Evolutionary conservation across 2,888 invertebrate genomes (phyloP).

Genomic region (Ophion slaviceki): DNA sequence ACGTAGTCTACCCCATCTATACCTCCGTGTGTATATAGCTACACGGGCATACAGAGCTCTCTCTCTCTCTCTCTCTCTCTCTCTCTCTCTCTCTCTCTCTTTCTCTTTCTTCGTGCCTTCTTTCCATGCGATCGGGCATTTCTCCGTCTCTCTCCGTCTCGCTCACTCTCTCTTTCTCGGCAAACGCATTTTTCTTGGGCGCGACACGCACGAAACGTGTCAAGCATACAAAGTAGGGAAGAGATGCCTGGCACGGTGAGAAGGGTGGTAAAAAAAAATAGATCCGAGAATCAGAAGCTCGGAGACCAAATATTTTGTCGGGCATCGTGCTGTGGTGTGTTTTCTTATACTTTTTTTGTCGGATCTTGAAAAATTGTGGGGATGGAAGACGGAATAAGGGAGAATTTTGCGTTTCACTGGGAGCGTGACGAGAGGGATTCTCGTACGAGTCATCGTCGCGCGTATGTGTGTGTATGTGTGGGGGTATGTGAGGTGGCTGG

Average conservation of each 20-base stretch:
- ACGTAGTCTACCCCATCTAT: neutral
- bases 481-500: no score
- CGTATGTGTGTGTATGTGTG: neutral
- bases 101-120: neutral
- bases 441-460: slow-evolving; percentile 56
- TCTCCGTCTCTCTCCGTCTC: neutral
- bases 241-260: neutral
- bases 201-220: slow-evolving; percentile 24
- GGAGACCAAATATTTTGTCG: slow-evolving; percentile 22
- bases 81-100: no score
- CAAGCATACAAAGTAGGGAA: slow-evolving; percentile 27
- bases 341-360: neutral
- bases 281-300: slow-evolving; percentile 12
- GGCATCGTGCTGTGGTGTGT: neutral
- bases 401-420: slow-evolving; percentile 9
- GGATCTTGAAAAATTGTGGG: neutral
- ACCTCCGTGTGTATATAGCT: neutral
- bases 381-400: neutral
- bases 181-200: slow-evolving; percentile 22
- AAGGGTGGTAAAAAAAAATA: slow-evolving; percentile 19
- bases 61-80: neutral
- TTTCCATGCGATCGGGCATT: no score
- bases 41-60: neutral
- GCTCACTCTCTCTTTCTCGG: neutral
- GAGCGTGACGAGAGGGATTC: slow-evolving; percentile 14